phyloP scores from a whole-genome alignment of 2,113 vertebrate genomes.

The Archilochus colubris region DNA sequence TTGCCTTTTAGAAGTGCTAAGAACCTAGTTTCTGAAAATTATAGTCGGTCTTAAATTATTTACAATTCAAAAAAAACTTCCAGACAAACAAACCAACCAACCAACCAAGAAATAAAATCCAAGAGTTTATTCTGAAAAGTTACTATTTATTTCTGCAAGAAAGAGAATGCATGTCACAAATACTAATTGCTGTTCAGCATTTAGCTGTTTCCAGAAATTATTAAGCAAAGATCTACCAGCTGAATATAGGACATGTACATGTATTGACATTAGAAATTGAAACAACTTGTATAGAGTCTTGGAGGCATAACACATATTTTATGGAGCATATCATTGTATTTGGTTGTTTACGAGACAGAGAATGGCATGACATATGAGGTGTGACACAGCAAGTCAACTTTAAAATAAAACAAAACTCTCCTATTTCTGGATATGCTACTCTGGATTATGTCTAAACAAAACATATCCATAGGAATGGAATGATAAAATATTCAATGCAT shows the following conservation, averaged over 20 bases:
- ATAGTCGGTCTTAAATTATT: neutral
- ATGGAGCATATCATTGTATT: constrained; percentile 26
- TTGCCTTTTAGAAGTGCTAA: neutral
- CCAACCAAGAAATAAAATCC: accelerated
- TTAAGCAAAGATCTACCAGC: neutral
- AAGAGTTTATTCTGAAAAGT: neutral
- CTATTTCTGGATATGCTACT: constrained; percentile 50
- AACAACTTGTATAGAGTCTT: neutral
- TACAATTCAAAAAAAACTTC: neutral
- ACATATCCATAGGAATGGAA: constrained; percentile 27
- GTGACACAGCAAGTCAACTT: constrained; percentile 56
- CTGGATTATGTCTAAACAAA: constrained; percentile 39
- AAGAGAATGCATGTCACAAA: neutral
- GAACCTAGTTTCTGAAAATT: neutral
- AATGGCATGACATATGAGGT: constrained; percentile 30
- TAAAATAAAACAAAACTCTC: constrained; percentile 53
- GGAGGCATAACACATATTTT: neutral
- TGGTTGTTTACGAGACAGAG: neutral
- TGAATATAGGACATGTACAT: neutral
- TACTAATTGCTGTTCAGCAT: neutral
- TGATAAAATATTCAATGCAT: constrained; percentile 43
- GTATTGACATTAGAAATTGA: neutral
- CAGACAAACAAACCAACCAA: neutral
- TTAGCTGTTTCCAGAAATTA: neutral
- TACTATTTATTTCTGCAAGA: neutral